Percentiles rank a stretch among this genome's conserved stretches.
These are phyloP conservation scores for Amphilophus citrinellus DNA, from an alignment of 2,113 vertebrate genomes.

Conservation along the genomic window DNA sequence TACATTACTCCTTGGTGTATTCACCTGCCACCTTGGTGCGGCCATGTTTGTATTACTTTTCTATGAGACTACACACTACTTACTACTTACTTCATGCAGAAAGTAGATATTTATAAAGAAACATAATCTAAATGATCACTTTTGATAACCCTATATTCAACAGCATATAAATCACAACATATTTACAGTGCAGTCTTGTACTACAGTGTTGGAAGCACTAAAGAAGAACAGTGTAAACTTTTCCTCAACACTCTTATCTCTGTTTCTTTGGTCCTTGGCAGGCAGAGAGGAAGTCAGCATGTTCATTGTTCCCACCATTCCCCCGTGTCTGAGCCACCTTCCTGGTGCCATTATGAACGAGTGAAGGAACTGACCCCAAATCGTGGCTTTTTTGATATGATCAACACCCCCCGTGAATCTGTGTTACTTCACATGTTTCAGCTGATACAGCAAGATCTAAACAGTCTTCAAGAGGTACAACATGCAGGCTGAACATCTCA, in stretches of 20 bases:
- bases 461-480: not conserved
- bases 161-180: not conserved
- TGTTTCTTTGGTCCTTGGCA: conserved; percentile 56
- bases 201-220: not conserved
- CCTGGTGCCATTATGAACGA: conserved; percentile 59
- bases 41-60: too few species aligned
- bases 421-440: conserved; percentile 24
- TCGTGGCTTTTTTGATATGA: conserved; percentile 11
- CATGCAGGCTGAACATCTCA: conserved; percentile 29
- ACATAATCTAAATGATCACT: not conserved
- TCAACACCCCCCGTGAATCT: conserved; percentile 20
- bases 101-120: not conserved
- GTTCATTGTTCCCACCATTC: conserved; percentile 67
- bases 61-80: too few species aligned
- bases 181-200: conserved; percentile 7
- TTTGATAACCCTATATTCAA: conserved; percentile 8
- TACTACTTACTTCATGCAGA: not conserved
- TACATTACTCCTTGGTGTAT: not conserved
- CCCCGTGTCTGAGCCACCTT: conserved; percentile 52
- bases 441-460: conserved; percentile 20
- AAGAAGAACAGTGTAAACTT: conserved; percentile 26
- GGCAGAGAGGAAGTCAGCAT: conserved; percentile 54
- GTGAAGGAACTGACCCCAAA: conserved; percentile 41
- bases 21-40: not conserved
- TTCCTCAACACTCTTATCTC: conserved; percentile 52